Percentiles rank a stretch among this genome's conserved stretches.
Conservation (phyloP, 2,113 vertebrate genomes). For the Lophotis ruficrista region DNA sequence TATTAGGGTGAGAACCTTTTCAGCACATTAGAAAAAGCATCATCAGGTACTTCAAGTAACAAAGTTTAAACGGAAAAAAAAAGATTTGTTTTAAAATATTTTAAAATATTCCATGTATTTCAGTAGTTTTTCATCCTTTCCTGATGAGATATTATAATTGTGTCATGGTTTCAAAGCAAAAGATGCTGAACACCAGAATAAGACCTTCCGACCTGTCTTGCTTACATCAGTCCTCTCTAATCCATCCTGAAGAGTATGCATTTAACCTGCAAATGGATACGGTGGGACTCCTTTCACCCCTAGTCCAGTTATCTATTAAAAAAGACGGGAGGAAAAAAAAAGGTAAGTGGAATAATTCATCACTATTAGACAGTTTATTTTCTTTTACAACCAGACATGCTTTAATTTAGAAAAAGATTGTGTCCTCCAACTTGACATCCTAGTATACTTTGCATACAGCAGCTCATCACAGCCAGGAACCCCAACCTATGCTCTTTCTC, state of each 20-base stretch:
- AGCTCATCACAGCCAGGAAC: not conserved
- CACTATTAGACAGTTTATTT: not conserved
- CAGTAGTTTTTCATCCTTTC: not conserved
- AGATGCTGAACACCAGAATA: not conserved
- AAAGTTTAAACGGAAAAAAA: not conserved
- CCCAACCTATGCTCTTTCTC: not conserved
- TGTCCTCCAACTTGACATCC: not conserved
- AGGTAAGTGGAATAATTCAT: not conserved
- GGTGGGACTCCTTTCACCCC: constrained; percentile 86
- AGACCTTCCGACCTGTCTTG: not conserved
- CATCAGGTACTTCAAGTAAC: not conserved
- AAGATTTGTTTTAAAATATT: not conserved
- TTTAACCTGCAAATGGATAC: constrained; percentile 78
- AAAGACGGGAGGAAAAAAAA: not conserved
- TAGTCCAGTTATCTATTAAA: constrained; percentile 85
- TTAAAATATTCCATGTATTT: not conserved
- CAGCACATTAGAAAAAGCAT: not conserved
- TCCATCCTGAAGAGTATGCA: not conserved
- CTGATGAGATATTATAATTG: not conserved
- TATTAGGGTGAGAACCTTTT: not conserved
- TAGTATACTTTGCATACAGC: not conserved
- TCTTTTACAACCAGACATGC: not conserved
- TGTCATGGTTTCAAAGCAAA: not conserved
- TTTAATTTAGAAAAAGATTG: not conserved
- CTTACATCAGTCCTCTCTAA: not conserved